Percentiles rank a stretch among this genome's conserved stretches.
phyloP scores from a whole-genome alignment of 2,113 vertebrate genomes.

The Eulemur macaco region DNA sequence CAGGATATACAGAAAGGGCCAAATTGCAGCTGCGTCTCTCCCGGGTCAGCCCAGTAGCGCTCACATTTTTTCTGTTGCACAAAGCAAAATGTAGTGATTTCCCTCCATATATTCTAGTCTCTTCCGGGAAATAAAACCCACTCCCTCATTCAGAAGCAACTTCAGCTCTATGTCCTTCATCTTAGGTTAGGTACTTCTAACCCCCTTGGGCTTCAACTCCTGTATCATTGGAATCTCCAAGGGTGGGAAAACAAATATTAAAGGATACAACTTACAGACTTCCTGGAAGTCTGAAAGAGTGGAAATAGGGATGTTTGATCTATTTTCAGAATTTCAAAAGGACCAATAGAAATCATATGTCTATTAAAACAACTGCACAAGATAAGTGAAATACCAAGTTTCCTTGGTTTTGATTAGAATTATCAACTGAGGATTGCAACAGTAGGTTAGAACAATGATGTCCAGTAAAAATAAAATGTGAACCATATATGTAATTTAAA shows the following conservation, averaged over 20 bases:
- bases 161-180: neutral
- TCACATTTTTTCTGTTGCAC: conserved; percentile 95
- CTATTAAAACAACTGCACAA: neutral
- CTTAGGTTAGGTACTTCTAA: neutral
- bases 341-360: neutral
- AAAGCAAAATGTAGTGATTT: conserved; percentile 73
- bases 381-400: neutral
- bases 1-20: conserved; percentile 91
- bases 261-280: neutral
- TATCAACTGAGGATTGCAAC: neutral
- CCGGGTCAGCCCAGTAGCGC: conserved; percentile 91
- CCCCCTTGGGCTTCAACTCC: neutral
- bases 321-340: conserved; percentile 32
- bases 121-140: neutral
- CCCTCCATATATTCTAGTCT: neutral
- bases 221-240: neutral
- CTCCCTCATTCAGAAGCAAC: neutral
- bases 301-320: neutral
- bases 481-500: neutral
- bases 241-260: neutral
- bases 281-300: conserved; percentile 10
- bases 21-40: conserved; percentile 80
- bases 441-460: neutral
- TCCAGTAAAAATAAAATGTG: neutral
- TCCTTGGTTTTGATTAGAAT: neutral